Evolutionary conservation across 2,113 vertebrate genomes (phyloP), one percentile per base, ranked within the genome.

Genomic region (Cyprinodon variegatus): DNA sequence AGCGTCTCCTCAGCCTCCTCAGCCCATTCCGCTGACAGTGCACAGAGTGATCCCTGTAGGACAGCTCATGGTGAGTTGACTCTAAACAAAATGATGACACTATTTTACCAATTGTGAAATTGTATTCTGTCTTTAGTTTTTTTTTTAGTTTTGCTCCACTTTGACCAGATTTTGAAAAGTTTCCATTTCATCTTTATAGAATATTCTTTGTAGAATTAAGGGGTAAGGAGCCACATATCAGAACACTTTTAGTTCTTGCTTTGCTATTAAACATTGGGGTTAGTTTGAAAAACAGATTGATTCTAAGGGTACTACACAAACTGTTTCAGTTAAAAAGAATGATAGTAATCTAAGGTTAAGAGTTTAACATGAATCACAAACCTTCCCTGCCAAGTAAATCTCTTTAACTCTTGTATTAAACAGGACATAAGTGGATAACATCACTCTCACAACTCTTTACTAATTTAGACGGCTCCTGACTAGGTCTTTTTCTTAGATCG

Each of bases 1-100:
- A 99, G 97, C 0, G 95, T 97, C 45, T 97, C 98, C 4, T 98
- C 97, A 0, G 96, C 95, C 43, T 95, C 97, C 88, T 98, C 97
- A 46, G 96, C 94, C 84, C 96, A 97, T 77, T 96, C 97, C 0
- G 94, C 79, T 0, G 97, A 98, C 86, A 97, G 95, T 15, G 14
- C 88, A 0, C 96, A 95, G 75, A 95, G 94, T 0, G 97, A 98
- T 84, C 94, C 94, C 72, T 94, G 90, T 93, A 94, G 94, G 66
- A 91, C 95, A 10, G 61, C 92, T n/a, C 94, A 94, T 77, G 92
- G 98, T 99, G 92, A 98, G 98, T 96, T 61, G 46, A 8, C 43
- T 65, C 36, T 1, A 15, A 15, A 66, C 40, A 61, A 36, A 57
- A 61, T 41, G 15, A 73, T 68, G 8, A 68, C 45, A 40, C 17